Evolutionary conservation across 2,888 invertebrate species (phyloP).

Genomic region (Euspilapteryx auroguttella): DNA sequence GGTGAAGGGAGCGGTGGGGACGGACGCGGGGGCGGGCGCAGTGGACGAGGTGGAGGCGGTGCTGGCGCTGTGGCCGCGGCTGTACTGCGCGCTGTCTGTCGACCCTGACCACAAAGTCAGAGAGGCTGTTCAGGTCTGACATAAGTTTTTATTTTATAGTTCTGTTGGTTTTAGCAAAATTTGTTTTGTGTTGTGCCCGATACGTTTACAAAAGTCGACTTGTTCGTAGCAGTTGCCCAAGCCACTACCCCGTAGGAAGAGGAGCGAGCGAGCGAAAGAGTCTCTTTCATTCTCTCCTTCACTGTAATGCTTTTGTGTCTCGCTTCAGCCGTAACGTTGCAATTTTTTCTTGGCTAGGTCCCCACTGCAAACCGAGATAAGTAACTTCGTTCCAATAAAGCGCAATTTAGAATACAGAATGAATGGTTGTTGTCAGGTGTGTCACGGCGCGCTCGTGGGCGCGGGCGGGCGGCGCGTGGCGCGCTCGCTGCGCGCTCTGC

Average conservation of each 20-base stretch:
- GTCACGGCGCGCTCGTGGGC: conserved; percentile 68
- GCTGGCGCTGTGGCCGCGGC: conserved; percentile 81
- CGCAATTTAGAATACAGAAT: not conserved
- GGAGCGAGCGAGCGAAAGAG: no score
- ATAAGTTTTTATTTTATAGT: no score
- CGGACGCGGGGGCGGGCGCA: conserved; percentile 73
- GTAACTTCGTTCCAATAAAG: no score
- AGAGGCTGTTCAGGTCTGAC: conserved; percentile 73
- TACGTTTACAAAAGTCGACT: no score
- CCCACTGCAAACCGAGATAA: no score
- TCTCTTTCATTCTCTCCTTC: not conserved
- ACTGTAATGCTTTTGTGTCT: not conserved
- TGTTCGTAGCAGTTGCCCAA: no score
- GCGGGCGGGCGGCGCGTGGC: conserved; percentile 75
- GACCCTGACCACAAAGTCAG: conserved; percentile 85
- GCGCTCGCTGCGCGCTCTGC: conserved; percentile 74
- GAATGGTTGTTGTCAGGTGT: conserved; percentile 39
- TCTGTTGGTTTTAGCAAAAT: no score
- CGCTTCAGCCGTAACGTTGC: not conserved
- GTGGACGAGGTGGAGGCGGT: conserved; percentile 69
- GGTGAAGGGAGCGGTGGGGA: conserved; percentile 65
- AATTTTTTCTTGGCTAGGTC: no score
- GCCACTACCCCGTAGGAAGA: no score
- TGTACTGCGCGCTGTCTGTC: conserved; percentile 73
- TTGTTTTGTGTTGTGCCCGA: no score